Base-by-base conservation (phyloP, 2,888 invertebrate genomes). In the Pristionchus arcanus region DNA sequence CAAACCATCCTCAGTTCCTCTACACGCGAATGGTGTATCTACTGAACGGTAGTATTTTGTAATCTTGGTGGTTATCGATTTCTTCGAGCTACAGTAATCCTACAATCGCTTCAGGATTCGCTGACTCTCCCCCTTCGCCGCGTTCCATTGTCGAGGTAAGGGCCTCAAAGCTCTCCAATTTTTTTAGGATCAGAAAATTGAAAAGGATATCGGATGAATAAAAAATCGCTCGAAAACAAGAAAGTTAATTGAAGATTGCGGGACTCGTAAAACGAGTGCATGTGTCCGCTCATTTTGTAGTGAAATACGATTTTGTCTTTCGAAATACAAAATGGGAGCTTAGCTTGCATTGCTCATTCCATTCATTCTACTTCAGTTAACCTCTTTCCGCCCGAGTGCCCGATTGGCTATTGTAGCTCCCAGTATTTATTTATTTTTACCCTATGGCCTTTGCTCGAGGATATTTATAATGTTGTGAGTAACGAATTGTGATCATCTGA, bases 311-410 rank as follows among this genome's bases (percentile, higher is more conserved):
- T 37, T 25, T 74, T 74, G 34, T 74, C 25, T 34, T 37, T 74
- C 25, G 2, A 5, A 31, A 37, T 21, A n/a, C 16, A 74, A 37
- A 74, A 25, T 21, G 74, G 74, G 37, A 37, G 11, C 21, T 7
- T 34, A 2, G 31, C 74, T 37, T 4, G 31, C 31, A 21, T n/a
- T 74, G 74, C 74, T 74, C 74, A 74, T 74, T 74, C 74, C 74
- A 37, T 74, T 74, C 74, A 37, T 74, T 74, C 74, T 74, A 74
- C 74, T 37, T 74, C 74, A 74, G 74, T 74, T 37, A 74, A 74
- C 74, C 25, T 31, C 74, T 25, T 74, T 74, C 74, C 42, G 74
- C 37, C 37, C 74, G 25, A 74, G 74, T 37, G 37, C 16, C 9
- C 74, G 7, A 21, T 3, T 31, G 74, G 74, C 74, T 74, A 74